Base-by-base conservation (phyloP, 2,888 invertebrate genomes). In the Chymomyza caudatula region DNA sequence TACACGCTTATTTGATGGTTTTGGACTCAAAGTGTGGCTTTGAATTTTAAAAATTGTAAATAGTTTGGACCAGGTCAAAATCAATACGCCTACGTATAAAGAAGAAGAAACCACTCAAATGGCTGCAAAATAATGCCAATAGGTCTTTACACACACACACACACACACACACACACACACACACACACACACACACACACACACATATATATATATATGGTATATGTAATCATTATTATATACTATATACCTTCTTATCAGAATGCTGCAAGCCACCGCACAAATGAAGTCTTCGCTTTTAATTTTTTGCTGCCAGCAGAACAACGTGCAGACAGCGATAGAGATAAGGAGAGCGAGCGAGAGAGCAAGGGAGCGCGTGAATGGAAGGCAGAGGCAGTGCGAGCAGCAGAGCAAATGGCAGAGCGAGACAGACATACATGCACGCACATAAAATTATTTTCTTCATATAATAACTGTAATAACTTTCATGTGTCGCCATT, bases 241-340 rank as follows among this genome's bases (percentile, higher is more conserved):
- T 79, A 71, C 77, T 73, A 85, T 82, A 82, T 73, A 79, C 47
- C 13, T 54, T 76, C 87, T 81, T 86, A 86, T 78, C 80, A 81
- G 76, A 77, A 76, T 67, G 68, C 77, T 85, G 80, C 87, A 82
- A 82, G 82, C 81, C 29, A 11, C 29, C 63, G 69, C 56, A 63
- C 66, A 86, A 81, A 86, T 86, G 83, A 80, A 86, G 87, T 81
- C 83, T 85, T 85, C 79, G 73, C 86, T 86, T 78, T 86, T 80
- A 81, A 80, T 85, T 86, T 80, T 74, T 68, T 29, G 8, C 11
- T 37, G 29, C 29, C 29, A 37, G 2, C 11, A 51, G 13, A 51
- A 51, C 13, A 51, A 51, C 20, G 22, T 8, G 1, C 19, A 51
- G 51, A 51, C 19, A 23, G 13, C 19, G 51, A 51, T 51, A 11